Conservation (phyloP, 2,113 vertebrate genomes). For the Caloenas nicobarica region DNA sequence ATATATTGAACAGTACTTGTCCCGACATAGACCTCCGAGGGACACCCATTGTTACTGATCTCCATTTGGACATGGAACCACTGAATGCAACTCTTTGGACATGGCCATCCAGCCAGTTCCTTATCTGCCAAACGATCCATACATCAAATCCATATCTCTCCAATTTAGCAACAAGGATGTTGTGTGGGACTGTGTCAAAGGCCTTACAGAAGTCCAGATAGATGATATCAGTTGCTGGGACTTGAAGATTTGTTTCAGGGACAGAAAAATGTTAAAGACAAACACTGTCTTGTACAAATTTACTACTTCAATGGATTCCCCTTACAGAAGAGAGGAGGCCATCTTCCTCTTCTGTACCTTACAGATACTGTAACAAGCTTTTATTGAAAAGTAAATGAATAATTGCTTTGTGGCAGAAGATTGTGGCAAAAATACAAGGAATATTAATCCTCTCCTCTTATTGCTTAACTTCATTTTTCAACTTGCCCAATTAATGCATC, state of each 20-base stretch:
- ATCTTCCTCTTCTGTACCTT: not conserved
- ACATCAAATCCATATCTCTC: not conserved
- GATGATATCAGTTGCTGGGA: not conserved
- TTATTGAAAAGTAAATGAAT: not conserved
- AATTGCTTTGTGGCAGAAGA: not conserved
- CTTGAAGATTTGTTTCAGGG: not conserved
- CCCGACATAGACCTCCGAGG: not conserved
- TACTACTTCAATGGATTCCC: not conserved
- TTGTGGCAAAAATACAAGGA: not conserved
- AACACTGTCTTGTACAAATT: not conserved
- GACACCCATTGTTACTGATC: not conserved
- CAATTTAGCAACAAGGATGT: not conserved
- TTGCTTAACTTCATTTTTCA: not conserved
- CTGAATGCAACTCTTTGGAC: not conserved
- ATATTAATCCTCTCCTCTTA: not conserved
- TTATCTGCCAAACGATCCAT: not conserved
- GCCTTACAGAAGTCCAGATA: not conserved
- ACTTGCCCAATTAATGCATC: not conserved
- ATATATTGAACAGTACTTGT: not conserved
- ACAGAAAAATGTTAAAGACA: not conserved
- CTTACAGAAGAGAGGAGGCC: not conserved
- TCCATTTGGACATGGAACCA: not conserved
- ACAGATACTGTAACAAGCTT: not conserved
- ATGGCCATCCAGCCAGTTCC: not conserved
- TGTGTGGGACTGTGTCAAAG: not conserved